Evolutionary conservation across 2,113 vertebrate species (phyloP).

Genomic region (Antechinus flavipes): DNA sequence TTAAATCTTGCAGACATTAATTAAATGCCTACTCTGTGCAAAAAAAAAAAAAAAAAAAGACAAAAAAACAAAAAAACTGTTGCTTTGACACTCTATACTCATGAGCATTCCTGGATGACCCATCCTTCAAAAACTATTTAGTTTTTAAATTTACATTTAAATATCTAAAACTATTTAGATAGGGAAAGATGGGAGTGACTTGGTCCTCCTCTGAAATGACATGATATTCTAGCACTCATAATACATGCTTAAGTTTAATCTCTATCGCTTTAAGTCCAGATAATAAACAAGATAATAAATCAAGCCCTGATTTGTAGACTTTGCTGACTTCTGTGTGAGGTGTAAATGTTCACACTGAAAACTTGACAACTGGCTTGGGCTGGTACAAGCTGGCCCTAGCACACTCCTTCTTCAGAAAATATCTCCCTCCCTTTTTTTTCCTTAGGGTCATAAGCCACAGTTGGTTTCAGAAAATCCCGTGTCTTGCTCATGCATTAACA

Average conservation of each 20-base stretch:
- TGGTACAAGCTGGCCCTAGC: neutral
- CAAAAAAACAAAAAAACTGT: neutral
- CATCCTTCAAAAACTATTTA: neutral
- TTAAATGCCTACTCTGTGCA: neutral
- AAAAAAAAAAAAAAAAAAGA: neutral
- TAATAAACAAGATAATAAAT: neutral
- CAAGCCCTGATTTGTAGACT: neutral
- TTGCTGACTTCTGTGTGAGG: neutral
- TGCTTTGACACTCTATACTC: neutral
- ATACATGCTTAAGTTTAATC: neutral
- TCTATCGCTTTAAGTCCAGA: neutral
- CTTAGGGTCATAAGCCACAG: slow-evolving; percentile 32
- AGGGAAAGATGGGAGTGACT: neutral
- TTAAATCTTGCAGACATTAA: neutral
- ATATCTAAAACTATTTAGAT: neutral
- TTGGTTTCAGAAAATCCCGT: slow-evolving; percentile 7
- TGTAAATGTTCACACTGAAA: neutral
- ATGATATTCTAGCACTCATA: neutral
- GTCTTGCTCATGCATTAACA: neutral
- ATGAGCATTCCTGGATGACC: neutral
- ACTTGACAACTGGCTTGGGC: neutral
- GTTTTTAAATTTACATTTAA: no score
- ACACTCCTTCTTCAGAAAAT: neutral
- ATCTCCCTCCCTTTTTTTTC: slow-evolving; percentile 1
- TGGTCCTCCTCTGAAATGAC: neutral